These are phyloP conservation scores for Sinelater perroti DNA, from an alignment of 2,888 invertebrate genomes.

Conservation along the genomic window DNA sequence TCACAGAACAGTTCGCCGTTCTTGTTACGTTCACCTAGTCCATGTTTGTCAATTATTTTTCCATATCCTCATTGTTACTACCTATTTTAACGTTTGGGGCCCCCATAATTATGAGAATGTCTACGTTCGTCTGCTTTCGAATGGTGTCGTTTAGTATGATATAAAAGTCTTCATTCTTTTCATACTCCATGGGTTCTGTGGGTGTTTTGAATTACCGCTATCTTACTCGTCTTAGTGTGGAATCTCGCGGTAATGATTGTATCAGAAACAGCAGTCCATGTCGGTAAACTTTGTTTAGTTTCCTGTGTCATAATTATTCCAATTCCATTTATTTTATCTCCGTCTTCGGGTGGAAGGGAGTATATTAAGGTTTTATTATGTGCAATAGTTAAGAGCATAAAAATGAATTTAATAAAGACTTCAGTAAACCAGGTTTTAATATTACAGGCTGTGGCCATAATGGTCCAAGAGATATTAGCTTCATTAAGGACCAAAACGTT, in stretches of 20 bases:
- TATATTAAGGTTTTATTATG: neutral
- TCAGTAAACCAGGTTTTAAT: too few species aligned
- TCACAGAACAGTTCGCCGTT: neutral
- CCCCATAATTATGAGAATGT: neutral
- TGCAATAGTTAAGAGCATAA: too few species aligned
- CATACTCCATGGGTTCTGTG: neutral
- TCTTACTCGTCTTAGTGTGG: neutral
- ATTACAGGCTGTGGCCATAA: too few species aligned
- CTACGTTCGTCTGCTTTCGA: neutral
- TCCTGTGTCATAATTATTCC: neutral
- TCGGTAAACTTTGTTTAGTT: neutral
- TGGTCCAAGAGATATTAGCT: too few species aligned
- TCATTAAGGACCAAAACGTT: too few species aligned
- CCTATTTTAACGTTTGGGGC: constrained; percentile 47
- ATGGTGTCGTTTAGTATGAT: neutral
- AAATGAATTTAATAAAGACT: too few species aligned
- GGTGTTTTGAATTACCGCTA: neutral
- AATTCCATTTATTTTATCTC: neutral
- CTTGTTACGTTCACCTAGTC: neutral
- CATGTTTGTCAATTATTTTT: neutral
- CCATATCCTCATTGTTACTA: neutral
- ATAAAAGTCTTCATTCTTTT: neutral
- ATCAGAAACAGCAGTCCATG: neutral
- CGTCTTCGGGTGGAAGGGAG: neutral
- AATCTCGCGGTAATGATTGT: neutral